Evolutionary conservation across 2,797 vertebrate genomes (phyloP).

Genomic region (Arnoldichthys spilopterus): DNA sequence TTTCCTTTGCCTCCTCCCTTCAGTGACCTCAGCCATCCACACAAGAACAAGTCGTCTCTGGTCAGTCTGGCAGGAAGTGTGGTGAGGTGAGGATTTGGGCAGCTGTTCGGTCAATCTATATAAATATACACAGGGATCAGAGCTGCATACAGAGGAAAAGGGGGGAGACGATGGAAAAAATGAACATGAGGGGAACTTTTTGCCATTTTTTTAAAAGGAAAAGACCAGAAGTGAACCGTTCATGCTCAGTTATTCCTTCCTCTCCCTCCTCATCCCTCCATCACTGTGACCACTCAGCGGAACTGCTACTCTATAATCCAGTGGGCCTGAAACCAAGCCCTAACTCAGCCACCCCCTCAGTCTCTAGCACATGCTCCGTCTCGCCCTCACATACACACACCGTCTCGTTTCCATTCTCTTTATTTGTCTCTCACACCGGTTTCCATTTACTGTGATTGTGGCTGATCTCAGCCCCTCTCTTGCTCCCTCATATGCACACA

Average conservation of each 20-base stretch:
- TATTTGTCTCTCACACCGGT: neutral
- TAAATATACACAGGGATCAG: conserved; percentile 42
- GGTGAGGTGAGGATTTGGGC: conserved; percentile 46
- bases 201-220: neutral
- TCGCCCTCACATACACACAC: neutral
- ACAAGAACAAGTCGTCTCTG: conserved; percentile 35
- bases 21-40: conserved; percentile 22
- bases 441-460: neutral
- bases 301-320: conserved; percentile 41
- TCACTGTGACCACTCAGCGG: conserved; percentile 35
- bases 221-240: conserved; percentile 4
- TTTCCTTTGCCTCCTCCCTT: neutral
- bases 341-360: conserved; percentile 27
- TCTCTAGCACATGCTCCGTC: neutral
- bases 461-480: neutral
- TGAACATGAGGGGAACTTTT: conserved; percentile 53
- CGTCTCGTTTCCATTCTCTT: neutral
- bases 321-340: conserved; percentile 9
- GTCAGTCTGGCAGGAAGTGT: conserved; percentile 52
- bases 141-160: conserved; percentile 48
- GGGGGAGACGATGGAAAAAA: conserved; percentile 10
- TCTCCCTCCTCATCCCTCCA: conserved; percentile 22
- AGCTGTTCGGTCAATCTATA: conserved; percentile 33
- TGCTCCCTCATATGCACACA: neutral
- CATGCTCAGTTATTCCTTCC: neutral